phyloP scores from a whole-genome alignment of 1,140 invertebrate genomes.

The Ips typographus region DNA sequence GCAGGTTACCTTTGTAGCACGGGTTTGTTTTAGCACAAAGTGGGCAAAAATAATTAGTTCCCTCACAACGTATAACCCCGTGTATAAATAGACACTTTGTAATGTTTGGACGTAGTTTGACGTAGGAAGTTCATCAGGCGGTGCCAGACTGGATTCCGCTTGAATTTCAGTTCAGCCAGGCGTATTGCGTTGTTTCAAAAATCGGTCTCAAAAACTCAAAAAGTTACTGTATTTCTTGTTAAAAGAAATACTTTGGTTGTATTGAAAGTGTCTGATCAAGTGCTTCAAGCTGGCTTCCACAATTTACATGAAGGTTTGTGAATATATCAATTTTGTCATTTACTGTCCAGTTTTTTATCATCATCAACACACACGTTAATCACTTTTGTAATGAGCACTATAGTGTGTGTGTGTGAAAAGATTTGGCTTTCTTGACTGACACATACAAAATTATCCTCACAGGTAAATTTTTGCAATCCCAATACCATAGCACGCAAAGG shows the following conservation, averaged over 20 bases:
- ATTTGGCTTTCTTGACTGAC: background rate
- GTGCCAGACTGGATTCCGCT: conserved; percentile 25
- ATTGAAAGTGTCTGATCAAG: background rate
- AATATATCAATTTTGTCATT: too few species aligned
- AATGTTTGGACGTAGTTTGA: conserved; percentile 32
- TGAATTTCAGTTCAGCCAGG: conserved; percentile 16
- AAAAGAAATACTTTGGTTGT: background rate
- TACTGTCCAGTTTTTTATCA: background rate
- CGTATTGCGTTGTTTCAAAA: conserved; percentile 23
- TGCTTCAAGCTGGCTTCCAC: too few species aligned
- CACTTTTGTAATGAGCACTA: background rate
- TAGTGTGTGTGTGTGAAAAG: background rate
- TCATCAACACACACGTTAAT: background rate
- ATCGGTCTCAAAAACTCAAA: background rate
- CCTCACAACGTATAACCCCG: conserved; percentile 15
- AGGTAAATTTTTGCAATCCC: background rate
- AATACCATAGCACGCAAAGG: background rate
- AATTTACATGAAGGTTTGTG: too few species aligned
- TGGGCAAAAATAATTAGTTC: background rate
- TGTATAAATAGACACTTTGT: conserved; percentile 32
- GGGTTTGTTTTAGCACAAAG: background rate
- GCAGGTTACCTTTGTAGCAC: background rate
- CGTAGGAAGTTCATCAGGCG: conserved; percentile 18
- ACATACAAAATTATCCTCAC: background rate
- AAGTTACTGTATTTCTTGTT: conserved; percentile 5